Evolutionary conservation across 1,140 invertebrate genomes (phyloP).

Genomic region (Bombus pyrosoma): DNA sequence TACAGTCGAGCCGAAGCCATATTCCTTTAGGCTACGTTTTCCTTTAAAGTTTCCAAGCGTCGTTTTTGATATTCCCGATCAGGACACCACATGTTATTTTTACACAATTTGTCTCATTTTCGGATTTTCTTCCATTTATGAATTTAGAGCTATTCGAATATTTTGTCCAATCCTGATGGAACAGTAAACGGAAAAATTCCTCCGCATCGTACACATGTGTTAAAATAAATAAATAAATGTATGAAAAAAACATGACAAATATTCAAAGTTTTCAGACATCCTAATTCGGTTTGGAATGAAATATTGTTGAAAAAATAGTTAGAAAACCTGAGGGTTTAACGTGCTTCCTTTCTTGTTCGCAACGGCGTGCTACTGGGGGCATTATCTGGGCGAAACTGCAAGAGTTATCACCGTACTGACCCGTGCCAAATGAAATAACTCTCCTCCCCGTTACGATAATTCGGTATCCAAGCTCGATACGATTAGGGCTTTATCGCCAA

Average conservation of each 20-base stretch:
- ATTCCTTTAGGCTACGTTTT: background rate
- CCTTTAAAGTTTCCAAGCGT: background rate
- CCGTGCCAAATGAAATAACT: slow-evolving; percentile 63
- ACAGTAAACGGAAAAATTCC: no score
- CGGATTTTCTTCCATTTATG: no score
- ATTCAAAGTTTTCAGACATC: no score
- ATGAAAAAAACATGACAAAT: no score
- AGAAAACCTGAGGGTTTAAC: background rate
- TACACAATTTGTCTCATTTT: background rate
- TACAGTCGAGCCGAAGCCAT: background rate
- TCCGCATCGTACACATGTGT: no score
- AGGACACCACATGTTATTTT: fast-evolving
- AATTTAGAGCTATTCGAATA: no score
- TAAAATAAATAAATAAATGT: no score
- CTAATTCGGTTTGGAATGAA: no score
- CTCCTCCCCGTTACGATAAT: slow-evolving; percentile 46
- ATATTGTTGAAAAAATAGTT: background rate
- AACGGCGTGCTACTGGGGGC: background rate
- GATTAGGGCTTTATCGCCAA: slow-evolving; percentile 15
- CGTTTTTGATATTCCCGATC: fast-evolving
- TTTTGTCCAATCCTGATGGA: no score
- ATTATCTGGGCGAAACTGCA: slow-evolving; percentile 29
- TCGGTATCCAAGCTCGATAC: slow-evolving; percentile 49
- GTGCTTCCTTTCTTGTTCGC: background rate
- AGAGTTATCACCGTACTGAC: slow-evolving; percentile 57